phyloP scores from a whole-genome alignment of 2,888 invertebrate genomes.

The Strigamia maritima region DNA sequence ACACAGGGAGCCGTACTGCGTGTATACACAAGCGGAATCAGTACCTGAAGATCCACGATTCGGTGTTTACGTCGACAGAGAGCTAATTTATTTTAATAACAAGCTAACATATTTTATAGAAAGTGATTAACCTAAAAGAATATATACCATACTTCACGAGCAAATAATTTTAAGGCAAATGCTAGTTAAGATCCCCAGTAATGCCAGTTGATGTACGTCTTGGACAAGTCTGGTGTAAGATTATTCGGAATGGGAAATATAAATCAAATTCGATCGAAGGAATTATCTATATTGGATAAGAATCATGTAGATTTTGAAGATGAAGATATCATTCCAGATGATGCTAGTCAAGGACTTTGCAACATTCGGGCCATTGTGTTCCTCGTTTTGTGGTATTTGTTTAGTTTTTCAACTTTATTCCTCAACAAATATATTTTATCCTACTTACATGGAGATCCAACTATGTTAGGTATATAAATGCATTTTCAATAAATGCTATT shows the following conservation, averaged over 20 bases:
- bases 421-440: constrained; percentile 73
- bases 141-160: neutral
- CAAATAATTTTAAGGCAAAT: neutral
- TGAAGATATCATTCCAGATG: constrained; percentile 40
- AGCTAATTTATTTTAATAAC: neutral
- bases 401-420: constrained; percentile 72
- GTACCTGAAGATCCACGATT: too few species aligned
- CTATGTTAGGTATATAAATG: constrained; percentile 63
- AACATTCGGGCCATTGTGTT: constrained; percentile 63
- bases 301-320: neutral
- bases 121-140: neutral
- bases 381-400: constrained; percentile 69
- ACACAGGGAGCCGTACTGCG: too few species aligned
- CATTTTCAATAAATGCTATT: too few species aligned
- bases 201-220: neutral
- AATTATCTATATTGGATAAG: neutral
- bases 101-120: neutral
- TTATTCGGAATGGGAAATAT: neutral
- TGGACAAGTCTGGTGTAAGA: neutral
- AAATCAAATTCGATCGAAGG: constrained; percentile 2
- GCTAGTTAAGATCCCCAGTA: neutral
- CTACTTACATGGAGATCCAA: constrained; percentile 68
- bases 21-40: too few species aligned
- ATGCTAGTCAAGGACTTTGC: constrained; percentile 55
- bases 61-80: neutral